A percentile compares a stretch with the other conserved stretches of the same genome.
Evolutionary conservation across 2,113 vertebrate genomes (phyloP).

Genomic region (Eonycteris spelaea): DNA sequence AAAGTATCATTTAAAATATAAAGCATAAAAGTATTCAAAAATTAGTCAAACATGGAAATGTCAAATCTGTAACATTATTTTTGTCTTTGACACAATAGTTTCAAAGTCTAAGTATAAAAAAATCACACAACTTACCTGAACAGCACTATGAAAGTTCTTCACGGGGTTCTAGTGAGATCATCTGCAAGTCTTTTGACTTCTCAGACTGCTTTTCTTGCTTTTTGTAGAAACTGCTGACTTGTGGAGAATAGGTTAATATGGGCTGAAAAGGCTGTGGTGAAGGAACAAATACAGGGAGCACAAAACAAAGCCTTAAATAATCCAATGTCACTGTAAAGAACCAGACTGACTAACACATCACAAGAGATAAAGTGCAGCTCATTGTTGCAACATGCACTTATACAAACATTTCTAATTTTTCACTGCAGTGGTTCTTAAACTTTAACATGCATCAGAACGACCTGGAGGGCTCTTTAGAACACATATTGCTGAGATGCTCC

Average conservation of each 20-base stretch:
- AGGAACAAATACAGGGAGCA: neutral
- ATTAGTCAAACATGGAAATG: neutral
- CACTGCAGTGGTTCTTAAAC: neutral
- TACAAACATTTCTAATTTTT: neutral
- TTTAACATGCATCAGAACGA: neutral
- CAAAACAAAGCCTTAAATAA: neutral
- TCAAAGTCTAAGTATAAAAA: neutral
- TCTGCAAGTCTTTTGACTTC: neutral
- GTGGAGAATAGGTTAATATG: neutral
- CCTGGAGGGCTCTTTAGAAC: neutral
- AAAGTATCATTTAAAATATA: conserved; percentile 17
- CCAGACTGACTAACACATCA: neutral
- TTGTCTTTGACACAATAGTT: neutral
- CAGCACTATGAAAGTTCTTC: neutral
- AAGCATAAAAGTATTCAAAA: neutral
- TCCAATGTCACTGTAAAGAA: neutral
- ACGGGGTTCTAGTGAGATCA: neutral
- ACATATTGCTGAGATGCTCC: neutral
- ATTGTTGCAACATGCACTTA: neutral
- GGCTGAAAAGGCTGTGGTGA: neutral
- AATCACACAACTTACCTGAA: neutral
- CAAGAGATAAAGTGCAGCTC: neutral
- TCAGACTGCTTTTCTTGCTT: neutral
- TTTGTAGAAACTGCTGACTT: neutral
- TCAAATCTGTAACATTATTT: neutral